Conservation (phyloP, 2,888 invertebrate genomes). For the Sicus ferrugineus region DNA sequence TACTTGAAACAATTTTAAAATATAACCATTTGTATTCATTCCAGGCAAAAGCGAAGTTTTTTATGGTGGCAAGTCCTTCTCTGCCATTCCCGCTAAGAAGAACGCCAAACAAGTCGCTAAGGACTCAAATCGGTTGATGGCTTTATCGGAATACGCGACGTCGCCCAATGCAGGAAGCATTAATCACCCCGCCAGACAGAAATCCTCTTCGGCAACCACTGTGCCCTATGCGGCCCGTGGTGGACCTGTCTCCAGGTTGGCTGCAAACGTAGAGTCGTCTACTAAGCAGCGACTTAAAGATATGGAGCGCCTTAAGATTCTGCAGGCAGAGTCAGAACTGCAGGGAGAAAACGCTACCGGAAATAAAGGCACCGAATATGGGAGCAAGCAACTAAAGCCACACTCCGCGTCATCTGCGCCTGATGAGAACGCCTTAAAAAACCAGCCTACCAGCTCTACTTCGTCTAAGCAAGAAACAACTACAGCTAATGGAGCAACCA, state of each 20-base stretch:
- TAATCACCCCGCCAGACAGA: constrained; percentile 51
- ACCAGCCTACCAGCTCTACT: not conserved
- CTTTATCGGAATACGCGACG: constrained; percentile 70
- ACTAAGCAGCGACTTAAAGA: constrained; percentile 71
- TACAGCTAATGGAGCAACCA: constrained; percentile 27
- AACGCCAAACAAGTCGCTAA: constrained; percentile 71
- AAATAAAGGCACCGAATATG: constrained; percentile 50
- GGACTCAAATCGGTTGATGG: constrained; percentile 73
- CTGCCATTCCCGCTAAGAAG: constrained; percentile 73
- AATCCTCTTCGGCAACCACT: constrained; percentile 19
- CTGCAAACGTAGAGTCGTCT: constrained; percentile 69
- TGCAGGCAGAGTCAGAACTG: constrained; percentile 59
- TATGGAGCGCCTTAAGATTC: constrained; percentile 69
- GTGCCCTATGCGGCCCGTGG: constrained; percentile 56
- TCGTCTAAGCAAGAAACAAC: not conserved
- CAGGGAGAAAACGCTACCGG: not conserved
- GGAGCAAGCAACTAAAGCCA: constrained; percentile 16
- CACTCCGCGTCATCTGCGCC: constrained; percentile 25
- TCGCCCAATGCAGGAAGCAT: constrained; percentile 58
- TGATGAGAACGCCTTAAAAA: not conserved
- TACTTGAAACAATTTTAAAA: not conserved
- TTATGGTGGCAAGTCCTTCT: constrained; percentile 79
- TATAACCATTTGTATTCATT: not conserved
- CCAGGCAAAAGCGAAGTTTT: constrained; percentile 75
- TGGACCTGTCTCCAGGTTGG: constrained; percentile 66